phyloP scores from a whole-genome alignment of 2,888 invertebrate species.

The Muscina levida region DNA sequence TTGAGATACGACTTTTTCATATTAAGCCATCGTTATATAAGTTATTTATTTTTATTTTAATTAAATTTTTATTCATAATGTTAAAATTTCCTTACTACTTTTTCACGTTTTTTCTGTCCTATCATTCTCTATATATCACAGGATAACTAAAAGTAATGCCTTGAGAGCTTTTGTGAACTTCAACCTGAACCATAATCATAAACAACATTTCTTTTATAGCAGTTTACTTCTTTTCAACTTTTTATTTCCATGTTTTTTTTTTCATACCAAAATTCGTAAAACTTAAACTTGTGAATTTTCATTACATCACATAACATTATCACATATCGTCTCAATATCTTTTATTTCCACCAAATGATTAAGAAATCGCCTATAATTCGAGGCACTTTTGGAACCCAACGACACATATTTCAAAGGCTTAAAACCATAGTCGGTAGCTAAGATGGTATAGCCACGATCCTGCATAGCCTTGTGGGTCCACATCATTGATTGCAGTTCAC shows the following conservation, averaged over 20 bases:
- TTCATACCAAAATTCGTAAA: neutral
- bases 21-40: too few species aligned
- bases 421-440: constrained; percentile 67
- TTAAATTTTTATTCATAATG: too few species aligned
- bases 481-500: constrained; percentile 64
- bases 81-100: too few species aligned
- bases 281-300: neutral
- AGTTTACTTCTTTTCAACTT: too few species aligned
- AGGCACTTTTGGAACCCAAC: constrained; percentile 54
- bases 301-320: constrained; percentile 68
- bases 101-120: too few species aligned
- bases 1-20: too few species aligned
- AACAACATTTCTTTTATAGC: too few species aligned
- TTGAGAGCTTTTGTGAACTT: too few species aligned
- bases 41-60: too few species aligned
- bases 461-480: constrained; percentile 62
- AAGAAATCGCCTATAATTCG: constrained; percentile 67
- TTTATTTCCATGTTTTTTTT: neutral
- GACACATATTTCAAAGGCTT: constrained; percentile 61
- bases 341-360: constrained; percentile 59
- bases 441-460: constrained; percentile 66
- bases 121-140: too few species aligned
- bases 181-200: too few species aligned
- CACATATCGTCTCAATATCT: constrained; percentile 70
- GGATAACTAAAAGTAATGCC: too few species aligned